Evolutionary conservation across 2,797 vertebrate genomes (phyloP), one percentile per base, ranked within the genome.

Genomic region (Takifugu rubripes): DNA sequence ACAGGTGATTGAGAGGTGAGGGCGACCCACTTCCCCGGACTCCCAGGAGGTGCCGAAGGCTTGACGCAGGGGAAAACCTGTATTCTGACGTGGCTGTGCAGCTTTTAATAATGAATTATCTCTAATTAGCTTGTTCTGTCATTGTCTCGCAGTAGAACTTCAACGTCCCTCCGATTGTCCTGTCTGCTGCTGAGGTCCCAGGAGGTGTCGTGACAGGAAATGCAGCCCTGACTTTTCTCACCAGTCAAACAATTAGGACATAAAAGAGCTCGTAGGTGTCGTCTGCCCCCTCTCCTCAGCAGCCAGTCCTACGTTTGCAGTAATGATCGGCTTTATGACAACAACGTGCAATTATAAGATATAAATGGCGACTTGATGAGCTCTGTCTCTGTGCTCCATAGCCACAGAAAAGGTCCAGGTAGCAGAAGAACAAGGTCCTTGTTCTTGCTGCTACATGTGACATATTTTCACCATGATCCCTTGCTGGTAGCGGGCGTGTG

Each of bases 1-100:
- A 92, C 91, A 93, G 90, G 88, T 92, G 90, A 89, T n/a, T 61
- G 72, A 74, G 72, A 88, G 76, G 75, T 85, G 77, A 83, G 67
- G 70, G 63, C 56, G 33, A 61, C 66, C 61, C 63, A 26, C 64
- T 25, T 76, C 75, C 64, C 25, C 53, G 63, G 72, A 64, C 54
- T 68, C 72, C 65, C 48, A 16, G 25, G 64, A 75, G 68, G 47
- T 64, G 69, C 52, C 17, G 26, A 70, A 17, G 43, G 60, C 49
- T 62, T 53, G 52, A 33, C 31, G 33, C 2, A 11, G 31, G 7
- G 8, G 48, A 31, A 10, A 2, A 29, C 8, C 49, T 27, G 14
- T n/a, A 33, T 43, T 56, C 29, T 33, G 44, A 58, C 25, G 29
- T 44, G 7, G 4, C 27, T 7, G 27, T 40, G 36, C 36, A 40